phyloP scores from a whole-genome alignment of 2,113 vertebrate genomes.

The Otis tarda region DNA sequence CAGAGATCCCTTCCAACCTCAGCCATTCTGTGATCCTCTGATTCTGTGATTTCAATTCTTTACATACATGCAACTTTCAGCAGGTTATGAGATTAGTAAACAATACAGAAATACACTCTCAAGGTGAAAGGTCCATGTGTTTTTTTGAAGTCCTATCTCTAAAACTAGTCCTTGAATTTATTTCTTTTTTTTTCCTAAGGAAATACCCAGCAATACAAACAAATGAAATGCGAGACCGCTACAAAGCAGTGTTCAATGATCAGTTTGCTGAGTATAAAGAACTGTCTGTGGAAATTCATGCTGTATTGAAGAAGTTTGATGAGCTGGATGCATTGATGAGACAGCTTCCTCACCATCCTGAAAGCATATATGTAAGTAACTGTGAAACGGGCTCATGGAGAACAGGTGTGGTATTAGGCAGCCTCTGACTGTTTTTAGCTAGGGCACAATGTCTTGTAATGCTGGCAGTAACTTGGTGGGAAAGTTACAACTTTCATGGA shows the following conservation, averaged over 20 bases:
- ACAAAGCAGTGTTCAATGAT: constrained; percentile 95
- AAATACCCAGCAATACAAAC: constrained; percentile 89
- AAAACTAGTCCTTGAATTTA: neutral
- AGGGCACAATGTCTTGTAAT: neutral
- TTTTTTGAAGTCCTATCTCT: neutral
- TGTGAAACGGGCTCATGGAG: neutral
- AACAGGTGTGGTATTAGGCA: neutral
- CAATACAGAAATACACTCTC: neutral
- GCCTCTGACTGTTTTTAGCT: neutral
- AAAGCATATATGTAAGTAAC: constrained; percentile 80
- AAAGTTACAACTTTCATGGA: neutral
- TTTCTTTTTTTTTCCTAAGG: constrained; percentile 61
- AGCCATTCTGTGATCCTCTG: neutral
- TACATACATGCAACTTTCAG: neutral
- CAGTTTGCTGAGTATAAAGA: constrained; percentile 96
- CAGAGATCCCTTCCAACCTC: neutral
- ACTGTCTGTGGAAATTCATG: constrained; percentile 87
- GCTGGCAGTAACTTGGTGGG: neutral
- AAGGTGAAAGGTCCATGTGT: neutral
- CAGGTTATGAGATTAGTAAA: neutral
- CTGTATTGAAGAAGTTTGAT: constrained; percentile 82
- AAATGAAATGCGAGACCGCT: constrained; percentile 88
- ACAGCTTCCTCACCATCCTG: constrained; percentile 77
- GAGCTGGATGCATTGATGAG: constrained; percentile 87
- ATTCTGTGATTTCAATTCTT: neutral